Percentiles rank a stretch among this genome's conserved stretches.
Conservation (phyloP, 1,140 invertebrate species). For the Cotesia chilonis region DNA sequence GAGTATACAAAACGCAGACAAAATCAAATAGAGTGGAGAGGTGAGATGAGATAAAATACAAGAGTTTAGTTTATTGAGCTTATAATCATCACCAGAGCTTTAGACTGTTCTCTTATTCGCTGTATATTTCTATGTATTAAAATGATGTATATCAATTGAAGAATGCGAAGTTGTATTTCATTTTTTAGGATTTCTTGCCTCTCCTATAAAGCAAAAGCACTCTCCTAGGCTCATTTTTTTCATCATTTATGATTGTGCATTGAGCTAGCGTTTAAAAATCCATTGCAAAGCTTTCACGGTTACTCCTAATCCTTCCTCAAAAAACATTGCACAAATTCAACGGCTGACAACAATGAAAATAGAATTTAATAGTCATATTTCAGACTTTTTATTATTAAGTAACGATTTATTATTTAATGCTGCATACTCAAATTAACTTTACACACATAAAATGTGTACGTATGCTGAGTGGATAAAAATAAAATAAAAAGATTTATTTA, state of each 20-base stretch:
- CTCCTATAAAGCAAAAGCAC: slow-evolving; percentile 12
- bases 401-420: not conserved
- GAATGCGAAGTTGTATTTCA: slow-evolving; percentile 18
- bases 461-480: too few species aligned
- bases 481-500: too few species aligned
- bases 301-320: slow-evolving; percentile 9
- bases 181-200: slow-evolving; percentile 14
- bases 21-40: not conserved
- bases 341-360: slow-evolving; percentile 24
- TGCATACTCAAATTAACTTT: not conserved
- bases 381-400: not conserved
- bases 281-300: slow-evolving; percentile 11
- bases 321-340: slow-evolving; percentile 26
- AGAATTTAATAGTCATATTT: slow-evolving; percentile 20
- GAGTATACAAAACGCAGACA: not conserved
- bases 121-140: slow-evolving; percentile 3
- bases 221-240: slow-evolving; percentile 4
- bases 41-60: not conserved
- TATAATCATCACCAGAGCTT: not conserved
- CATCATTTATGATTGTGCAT: slow-evolving; percentile 29
- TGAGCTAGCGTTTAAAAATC: slow-evolving; percentile 28
- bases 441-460: too few species aligned
- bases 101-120: not conserved
- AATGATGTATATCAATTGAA: not conserved
- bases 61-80: slow-evolving; percentile 21